phyloP scores from a whole-genome alignment of 2,113 vertebrate species.

The Sylvilagus bachmani region DNA sequence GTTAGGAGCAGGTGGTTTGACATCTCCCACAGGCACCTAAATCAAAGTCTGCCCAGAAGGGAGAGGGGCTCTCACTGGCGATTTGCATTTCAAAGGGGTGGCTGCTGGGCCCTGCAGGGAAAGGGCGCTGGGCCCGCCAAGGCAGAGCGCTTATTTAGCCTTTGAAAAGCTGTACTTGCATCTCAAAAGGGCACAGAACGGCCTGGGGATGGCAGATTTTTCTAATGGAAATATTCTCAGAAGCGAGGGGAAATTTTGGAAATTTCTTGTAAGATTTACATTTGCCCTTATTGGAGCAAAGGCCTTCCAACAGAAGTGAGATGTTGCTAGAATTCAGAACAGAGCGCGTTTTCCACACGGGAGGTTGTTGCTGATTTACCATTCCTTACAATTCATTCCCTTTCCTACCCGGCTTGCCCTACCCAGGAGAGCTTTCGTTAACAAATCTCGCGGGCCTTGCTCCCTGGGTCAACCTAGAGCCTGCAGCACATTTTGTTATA shows the following conservation, averaged over 20 bases:
- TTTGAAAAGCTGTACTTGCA: background rate
- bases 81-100: constrained; percentile 27
- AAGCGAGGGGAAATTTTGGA: background rate
- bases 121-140: background rate
- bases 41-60: background rate
- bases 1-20: background rate
- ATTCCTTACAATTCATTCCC: background rate
- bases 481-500: background rate
- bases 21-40: background rate
- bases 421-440: background rate
- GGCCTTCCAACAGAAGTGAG: background rate
- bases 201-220: constrained; percentile 19
- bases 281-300: background rate
- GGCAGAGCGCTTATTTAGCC: background rate
- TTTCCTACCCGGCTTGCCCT: background rate
- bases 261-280: constrained; percentile 23
- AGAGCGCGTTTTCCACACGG: background rate
- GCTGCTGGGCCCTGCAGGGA: background rate
- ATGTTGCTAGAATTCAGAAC: constrained; percentile 1
- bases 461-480: background rate
- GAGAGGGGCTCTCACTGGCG: background rate
- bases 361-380: background rate
- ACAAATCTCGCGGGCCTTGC: background rate
- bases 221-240: background rate
- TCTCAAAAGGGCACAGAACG: background rate